Conservation (phyloP, 2,797 vertebrate genomes). For the Catharus ustulatus region DNA sequence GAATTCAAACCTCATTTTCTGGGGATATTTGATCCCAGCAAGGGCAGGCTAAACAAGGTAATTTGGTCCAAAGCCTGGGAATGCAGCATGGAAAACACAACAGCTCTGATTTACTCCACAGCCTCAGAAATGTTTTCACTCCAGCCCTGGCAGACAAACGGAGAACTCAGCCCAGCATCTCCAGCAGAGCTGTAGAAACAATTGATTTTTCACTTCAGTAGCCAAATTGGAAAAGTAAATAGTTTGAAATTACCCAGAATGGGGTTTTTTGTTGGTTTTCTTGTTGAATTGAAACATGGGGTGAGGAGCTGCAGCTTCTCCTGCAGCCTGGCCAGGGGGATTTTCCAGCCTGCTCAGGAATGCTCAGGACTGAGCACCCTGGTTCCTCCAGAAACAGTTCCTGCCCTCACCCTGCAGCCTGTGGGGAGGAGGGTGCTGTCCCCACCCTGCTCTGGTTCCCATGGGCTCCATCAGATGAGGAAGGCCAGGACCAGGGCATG, state of each 20-base stretch:
- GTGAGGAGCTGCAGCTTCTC: not conserved
- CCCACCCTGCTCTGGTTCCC: not conserved
- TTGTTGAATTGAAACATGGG: not conserved
- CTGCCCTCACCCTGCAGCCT: rapidly evolving
- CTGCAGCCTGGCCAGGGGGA: not conserved
- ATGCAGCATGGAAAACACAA: not conserved
- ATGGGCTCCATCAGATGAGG: not conserved
- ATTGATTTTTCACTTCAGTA: slow-evolving; percentile 50
- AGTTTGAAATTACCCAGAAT: not conserved
- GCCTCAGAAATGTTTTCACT: not conserved
- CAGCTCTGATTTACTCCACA: not conserved
- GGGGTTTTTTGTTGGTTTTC: not conserved
- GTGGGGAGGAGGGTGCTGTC: not conserved
- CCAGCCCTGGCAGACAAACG: not conserved
- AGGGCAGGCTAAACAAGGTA: not conserved
- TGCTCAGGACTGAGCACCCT: rapidly evolving
- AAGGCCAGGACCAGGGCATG: not conserved
- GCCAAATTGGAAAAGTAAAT: slow-evolving; percentile 48
- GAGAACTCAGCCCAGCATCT: not conserved
- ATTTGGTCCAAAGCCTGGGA: not conserved
- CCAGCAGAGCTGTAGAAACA: slow-evolving; percentile 31
- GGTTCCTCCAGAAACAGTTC: not conserved
- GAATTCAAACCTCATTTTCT: not conserved
- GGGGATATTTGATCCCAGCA: not conserved
- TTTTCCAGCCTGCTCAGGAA: rapidly evolving